phyloP scores from a whole-genome alignment of 2,888 invertebrate species.

The Diarsia dahlii region DNA sequence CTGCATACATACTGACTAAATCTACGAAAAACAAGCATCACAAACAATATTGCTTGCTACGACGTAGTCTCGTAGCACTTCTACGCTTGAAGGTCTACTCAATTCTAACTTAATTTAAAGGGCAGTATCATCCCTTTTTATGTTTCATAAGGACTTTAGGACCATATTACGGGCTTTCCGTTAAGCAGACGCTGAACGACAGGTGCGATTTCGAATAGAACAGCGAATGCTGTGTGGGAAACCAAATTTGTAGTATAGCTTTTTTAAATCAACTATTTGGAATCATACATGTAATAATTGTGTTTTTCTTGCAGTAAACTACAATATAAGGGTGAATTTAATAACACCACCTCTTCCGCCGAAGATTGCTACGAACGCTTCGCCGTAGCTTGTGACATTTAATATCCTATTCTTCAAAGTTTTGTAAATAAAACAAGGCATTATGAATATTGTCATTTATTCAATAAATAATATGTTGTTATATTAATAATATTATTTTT shows the following conservation, averaged over 20 bases:
- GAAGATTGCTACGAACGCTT: background rate
- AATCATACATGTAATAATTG: background rate
- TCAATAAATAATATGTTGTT: conserved; percentile 84
- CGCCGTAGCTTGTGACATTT: background rate
- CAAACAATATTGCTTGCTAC: conserved; percentile 15
- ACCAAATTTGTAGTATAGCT: background rate
- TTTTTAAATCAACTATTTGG: background rate
- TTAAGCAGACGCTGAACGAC: background rate
- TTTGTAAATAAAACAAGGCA: conserved; percentile 64
- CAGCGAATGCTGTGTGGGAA: background rate
- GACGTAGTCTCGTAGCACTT: conserved; percentile 31
- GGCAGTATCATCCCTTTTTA: background rate
- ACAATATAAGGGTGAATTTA: background rate
- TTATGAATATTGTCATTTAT: conserved; percentile 86
- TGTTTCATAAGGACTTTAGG: background rate
- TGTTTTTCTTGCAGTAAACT: background rate
- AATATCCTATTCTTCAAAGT: background rate
- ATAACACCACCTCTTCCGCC: background rate
- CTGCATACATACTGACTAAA: too few species aligned
- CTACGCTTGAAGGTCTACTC: conserved; percentile 5
- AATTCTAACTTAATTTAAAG: background rate
- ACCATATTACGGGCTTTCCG: background rate
- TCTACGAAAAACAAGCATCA: background rate
- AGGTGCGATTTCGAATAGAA: too few species aligned
- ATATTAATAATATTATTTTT: conserved; percentile 79